Evolutionary conservation across 2,888 invertebrate species (phyloP).

Genomic region (Sminthurides aquaticus): DNA sequence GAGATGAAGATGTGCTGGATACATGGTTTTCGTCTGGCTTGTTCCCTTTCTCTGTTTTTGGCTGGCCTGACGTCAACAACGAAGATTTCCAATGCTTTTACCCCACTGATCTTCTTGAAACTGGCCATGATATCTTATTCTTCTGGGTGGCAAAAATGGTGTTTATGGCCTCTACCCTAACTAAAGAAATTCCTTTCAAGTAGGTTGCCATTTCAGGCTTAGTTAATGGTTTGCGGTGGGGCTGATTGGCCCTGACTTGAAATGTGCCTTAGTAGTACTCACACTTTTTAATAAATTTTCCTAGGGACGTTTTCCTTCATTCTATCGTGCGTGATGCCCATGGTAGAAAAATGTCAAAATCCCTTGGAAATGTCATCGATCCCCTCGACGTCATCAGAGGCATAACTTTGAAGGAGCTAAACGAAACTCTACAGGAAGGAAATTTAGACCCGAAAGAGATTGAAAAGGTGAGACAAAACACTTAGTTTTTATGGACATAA

Average conservation of each 20-base stretch:
- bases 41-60: constrained; percentile 92
- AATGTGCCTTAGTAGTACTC: background rate
- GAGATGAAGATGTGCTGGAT: constrained; percentile 94
- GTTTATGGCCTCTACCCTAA: constrained; percentile 85
- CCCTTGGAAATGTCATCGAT: constrained; percentile 94
- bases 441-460: constrained; percentile 82
- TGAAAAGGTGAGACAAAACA: constrained; percentile 49
- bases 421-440: constrained; percentile 64
- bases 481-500: background rate
- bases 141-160: constrained; percentile 99
- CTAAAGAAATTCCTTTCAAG: constrained; percentile 85
- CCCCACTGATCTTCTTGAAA: constrained; percentile 86
- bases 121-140: constrained; percentile 95
- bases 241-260: background rate
- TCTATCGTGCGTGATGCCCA: constrained; percentile 97
- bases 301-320: constrained; percentile 76
- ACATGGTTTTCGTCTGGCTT: constrained; percentile 98
- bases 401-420: constrained; percentile 59
- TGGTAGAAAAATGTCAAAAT: constrained; percentile 98
- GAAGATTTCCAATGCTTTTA: constrained; percentile 71
- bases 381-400: constrained; percentile 92
- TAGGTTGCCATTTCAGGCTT: constrained; percentile 45
- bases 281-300: constrained; percentile 4
- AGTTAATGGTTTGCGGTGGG: background rate
- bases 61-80: constrained; percentile 79